A percentile compares a stretch with the other conserved stretches of the same genome.
Evolutionary conservation across 1,140 invertebrate species (phyloP).

Genomic region (Metopolophium dirhodum): DNA sequence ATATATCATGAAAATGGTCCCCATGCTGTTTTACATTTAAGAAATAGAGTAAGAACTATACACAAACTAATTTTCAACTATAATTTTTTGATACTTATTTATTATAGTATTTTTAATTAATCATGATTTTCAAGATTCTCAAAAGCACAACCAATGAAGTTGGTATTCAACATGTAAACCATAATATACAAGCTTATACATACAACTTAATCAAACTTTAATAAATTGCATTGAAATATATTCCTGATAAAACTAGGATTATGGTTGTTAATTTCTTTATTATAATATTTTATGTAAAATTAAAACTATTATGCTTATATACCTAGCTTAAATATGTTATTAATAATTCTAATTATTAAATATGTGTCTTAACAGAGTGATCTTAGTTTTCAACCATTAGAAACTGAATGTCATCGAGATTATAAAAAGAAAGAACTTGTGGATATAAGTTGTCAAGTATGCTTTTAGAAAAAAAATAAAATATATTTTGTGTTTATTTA

Average conservation of each 20-base stretch:
- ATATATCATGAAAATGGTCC: too few relatives aligned
- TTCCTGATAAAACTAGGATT: neutral
- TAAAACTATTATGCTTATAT: neutral
- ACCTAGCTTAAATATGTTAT: neutral
- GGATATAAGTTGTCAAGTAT: constrained; percentile 53
- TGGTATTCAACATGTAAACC: neutral
- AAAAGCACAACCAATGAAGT: neutral
- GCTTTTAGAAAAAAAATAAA: neutral
- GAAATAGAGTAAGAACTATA: too few relatives aligned
- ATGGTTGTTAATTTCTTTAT: neutral
- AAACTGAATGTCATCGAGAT: constrained; percentile 52
- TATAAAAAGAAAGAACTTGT: constrained; percentile 50
- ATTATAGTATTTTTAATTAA: too few relatives aligned
- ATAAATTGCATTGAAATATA: neutral
- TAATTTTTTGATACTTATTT: too few relatives aligned
- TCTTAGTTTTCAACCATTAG: constrained; percentile 42
- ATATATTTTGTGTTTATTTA: neutral
- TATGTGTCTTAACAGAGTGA: constrained; percentile 27
- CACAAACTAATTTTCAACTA: too few relatives aligned
- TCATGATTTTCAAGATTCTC: neutral
- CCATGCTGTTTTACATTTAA: too few relatives aligned
- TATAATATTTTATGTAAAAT: neutral
- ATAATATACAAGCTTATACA: neutral
- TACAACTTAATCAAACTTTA: neutral
- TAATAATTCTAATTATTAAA: neutral